phyloP scores from a whole-genome alignment of 2,888 invertebrate species.

The Apantesis nais region DNA sequence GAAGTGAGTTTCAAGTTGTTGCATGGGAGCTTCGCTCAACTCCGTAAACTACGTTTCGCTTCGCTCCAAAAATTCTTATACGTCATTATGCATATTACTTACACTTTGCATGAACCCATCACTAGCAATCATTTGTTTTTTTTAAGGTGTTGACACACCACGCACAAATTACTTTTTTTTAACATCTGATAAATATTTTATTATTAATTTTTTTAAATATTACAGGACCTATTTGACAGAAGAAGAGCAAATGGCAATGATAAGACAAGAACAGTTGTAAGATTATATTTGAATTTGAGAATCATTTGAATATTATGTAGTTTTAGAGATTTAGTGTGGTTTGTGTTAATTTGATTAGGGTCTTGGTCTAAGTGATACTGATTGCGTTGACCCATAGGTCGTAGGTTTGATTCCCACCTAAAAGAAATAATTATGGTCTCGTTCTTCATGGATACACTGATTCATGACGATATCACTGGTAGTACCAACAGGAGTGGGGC shows the following conservation, averaged over 20 bases:
- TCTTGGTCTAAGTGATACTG: not conserved
- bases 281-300: constrained; percentile 24
- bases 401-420: not conserved
- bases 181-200: not conserved
- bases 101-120: not conserved
- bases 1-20: too few relatives aligned
- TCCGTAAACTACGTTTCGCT: too few relatives aligned
- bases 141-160: not conserved
- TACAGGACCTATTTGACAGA: constrained; percentile 35
- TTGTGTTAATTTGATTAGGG: not conserved
- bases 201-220: constrained; percentile 7
- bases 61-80: too few relatives aligned
- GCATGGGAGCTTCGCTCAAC: too few relatives aligned
- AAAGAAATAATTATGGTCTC: not conserved
- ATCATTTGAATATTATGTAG: not conserved
- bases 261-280: constrained; percentile 65
- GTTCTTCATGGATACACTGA: too few relatives aligned
- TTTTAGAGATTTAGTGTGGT: not conserved
- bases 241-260: constrained; percentile 43
- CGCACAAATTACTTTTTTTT: not conserved
- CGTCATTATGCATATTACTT: too few relatives aligned
- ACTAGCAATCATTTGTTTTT: not conserved
- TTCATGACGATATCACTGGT: too few relatives aligned
- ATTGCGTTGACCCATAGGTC: not conserved
- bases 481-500: too few relatives aligned